Evolutionary conservation across 23 tunicate species (phyloP).

Genomic region (Aplidium turbinatum): DNA sequence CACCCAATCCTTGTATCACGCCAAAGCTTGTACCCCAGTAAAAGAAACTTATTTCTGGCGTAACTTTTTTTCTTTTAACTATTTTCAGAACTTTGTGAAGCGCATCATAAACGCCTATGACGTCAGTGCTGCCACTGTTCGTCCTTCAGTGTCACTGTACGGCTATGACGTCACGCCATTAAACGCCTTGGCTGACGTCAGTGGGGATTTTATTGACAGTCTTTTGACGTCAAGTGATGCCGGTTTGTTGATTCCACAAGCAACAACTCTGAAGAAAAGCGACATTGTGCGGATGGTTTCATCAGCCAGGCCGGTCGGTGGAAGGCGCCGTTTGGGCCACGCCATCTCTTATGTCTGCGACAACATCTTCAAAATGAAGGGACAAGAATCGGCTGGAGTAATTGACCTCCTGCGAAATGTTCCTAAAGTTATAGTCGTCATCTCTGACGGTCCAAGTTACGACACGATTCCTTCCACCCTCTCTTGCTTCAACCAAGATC

Average conservation of each 20-base stretch:
- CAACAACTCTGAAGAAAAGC: constrained; percentile 1
- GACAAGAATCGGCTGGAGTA: not conserved
- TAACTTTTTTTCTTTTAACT: not conserved
- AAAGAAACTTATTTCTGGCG: too few relatives aligned
- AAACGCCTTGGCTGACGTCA: constrained; percentile 18
- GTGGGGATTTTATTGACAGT: constrained; percentile 10
- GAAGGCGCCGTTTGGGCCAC: constrained; percentile 43
- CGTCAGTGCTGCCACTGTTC: constrained; percentile 45
- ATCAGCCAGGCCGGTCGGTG: constrained; percentile 33
- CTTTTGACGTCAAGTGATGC: not conserved
- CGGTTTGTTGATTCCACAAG: not conserved
- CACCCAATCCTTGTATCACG: too few relatives aligned
- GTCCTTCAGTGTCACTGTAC: constrained; percentile 40
- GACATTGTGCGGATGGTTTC: constrained; percentile 12
- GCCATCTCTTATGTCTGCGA: constrained; percentile 52
- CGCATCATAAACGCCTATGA: constrained; percentile 40
- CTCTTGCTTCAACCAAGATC: constrained; percentile 34
- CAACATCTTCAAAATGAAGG: constrained; percentile 38
- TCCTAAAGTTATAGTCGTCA: constrained; percentile 42
- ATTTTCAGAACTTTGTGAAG: constrained; percentile 52
- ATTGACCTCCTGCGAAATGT: not conserved
- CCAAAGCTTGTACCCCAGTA: too few relatives aligned
- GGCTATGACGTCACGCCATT: constrained; percentile 37
- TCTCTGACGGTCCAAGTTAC: constrained; percentile 31
- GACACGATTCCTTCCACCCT: constrained; percentile 36